Percentiles rank a stretch among this genome's conserved stretches.
phyloP scores from a whole-genome alignment of 1,140 invertebrate genomes.

The Trachelipus rathkii region DNA sequence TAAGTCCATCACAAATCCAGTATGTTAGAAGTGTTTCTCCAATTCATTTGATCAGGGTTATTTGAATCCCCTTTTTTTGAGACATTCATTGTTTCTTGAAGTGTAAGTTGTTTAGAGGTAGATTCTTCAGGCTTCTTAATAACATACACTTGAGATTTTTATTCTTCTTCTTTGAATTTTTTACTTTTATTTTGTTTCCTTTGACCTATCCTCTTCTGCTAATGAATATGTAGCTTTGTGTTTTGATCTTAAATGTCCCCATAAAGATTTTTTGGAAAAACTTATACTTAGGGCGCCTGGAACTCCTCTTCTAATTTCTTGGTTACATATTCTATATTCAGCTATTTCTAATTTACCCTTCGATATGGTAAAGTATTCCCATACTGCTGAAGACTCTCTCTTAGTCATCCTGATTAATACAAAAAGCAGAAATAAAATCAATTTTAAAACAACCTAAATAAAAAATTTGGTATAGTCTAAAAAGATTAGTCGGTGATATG shows the following conservation, averaged over 20 bases:
- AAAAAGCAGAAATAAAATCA: too few species aligned
- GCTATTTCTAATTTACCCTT: neutral
- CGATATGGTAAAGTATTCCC: neutral
- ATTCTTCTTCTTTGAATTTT: neutral
- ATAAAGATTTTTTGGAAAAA: neutral
- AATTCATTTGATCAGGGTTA: neutral
- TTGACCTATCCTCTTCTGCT: neutral
- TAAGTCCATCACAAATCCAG: neutral
- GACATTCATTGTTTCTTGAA: neutral
- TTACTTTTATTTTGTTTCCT: neutral
- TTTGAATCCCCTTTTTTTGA: neutral
- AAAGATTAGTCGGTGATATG: too few species aligned
- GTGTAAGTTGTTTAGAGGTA: neutral
- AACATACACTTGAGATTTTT: neutral
- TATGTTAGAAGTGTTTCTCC: neutral
- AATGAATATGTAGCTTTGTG: neutral
- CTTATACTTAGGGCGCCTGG: neutral
- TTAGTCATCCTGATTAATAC: neutral
- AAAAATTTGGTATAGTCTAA: too few species aligned
- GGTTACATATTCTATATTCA: neutral
- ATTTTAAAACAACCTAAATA: too few species aligned
- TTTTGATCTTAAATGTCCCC: neutral
- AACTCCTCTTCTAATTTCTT: neutral
- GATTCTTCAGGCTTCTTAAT: neutral
- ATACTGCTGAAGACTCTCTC: neutral